Conservation (phyloP, 2,888 invertebrate genomes). For the Arge pagana region DNA sequence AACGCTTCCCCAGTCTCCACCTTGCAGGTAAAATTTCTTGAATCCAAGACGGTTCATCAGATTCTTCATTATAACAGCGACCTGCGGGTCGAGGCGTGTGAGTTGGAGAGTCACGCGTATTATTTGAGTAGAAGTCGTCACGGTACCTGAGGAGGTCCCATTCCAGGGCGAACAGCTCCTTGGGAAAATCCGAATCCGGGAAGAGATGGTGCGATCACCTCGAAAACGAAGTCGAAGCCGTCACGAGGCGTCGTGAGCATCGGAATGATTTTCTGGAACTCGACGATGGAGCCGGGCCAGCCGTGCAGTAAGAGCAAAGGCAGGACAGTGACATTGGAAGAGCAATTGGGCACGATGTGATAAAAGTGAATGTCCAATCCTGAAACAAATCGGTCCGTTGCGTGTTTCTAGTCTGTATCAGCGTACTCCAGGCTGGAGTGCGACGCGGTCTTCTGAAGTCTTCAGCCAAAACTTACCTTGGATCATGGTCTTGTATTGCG, state of each 20-base stretch:
- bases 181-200: conserved; percentile 75
- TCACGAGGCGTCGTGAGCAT: conserved; percentile 62
- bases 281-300: conserved; percentile 84
- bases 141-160: conserved; percentile 44
- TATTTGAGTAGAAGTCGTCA: neutral
- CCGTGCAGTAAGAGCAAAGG: conserved; percentile 80
- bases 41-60: conserved; percentile 64
- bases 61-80: conserved; percentile 58
- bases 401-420: too few relatives aligned
- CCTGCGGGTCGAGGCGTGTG: conserved; percentile 48
- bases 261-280: conserved; percentile 79
- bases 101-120: too few relatives aligned
- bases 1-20: conserved; percentile 68
- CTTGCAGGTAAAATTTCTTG: conserved; percentile 63
- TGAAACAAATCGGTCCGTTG: too few relatives aligned
- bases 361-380: conserved; percentile 77
- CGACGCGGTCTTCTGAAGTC: too few relatives aligned
- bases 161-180: conserved; percentile 59
- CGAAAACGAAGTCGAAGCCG: conserved; percentile 67
- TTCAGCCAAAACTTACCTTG: too few relatives aligned
- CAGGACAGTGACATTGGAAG: conserved; percentile 58
- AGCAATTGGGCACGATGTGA: conserved; percentile 65
- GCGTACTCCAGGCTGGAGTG: too few relatives aligned
- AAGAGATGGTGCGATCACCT: conserved; percentile 70
- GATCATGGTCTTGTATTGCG: conserved; percentile 77